These are phyloP conservation scores for Plebejus anna DNA, from an alignment of 2,888 invertebrate species.

Conservation along the genomic window DNA sequence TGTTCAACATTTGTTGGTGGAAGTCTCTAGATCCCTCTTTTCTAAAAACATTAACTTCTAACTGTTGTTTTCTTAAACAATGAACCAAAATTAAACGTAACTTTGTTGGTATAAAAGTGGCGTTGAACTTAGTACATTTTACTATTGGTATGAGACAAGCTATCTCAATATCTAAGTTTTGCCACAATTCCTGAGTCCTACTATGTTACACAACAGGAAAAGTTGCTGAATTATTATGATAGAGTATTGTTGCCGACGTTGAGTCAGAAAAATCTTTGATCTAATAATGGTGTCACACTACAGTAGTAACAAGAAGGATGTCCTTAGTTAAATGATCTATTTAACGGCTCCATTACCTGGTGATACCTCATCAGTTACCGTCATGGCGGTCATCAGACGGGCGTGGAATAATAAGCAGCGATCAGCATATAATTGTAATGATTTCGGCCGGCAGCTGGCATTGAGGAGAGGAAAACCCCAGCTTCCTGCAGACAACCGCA, in stretches of 20 bases:
- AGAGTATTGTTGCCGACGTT: background rate
- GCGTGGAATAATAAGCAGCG: background rate
- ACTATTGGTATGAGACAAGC: too few relatives aligned
- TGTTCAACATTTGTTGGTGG: background rate
- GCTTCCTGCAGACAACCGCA: background rate
- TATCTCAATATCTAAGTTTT: too few relatives aligned
- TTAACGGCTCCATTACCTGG: background rate
- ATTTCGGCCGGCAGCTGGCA: background rate
- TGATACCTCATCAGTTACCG: background rate
- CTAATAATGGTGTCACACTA: background rate
- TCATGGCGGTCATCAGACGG: background rate
- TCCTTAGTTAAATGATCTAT: background rate
- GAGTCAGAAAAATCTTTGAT: background rate
- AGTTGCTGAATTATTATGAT: background rate
- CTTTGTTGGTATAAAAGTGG: too few relatives aligned
- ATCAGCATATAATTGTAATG: slow-evolving; percentile 15
- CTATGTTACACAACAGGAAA: too few relatives aligned
- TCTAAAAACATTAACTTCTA: background rate
- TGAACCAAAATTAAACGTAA: too few relatives aligned
- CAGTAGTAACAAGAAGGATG: background rate
- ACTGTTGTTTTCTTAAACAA: background rate
- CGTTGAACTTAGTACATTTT: too few relatives aligned
- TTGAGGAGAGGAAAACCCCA: slow-evolving; percentile 16
- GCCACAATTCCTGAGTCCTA: too few relatives aligned
- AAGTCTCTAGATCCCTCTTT: background rate